A percentile compares a stretch with the other conserved stretches of the same genome.
phyloP scores from a whole-genome alignment of 2,888 invertebrate genomes.

The Cryptocheilus praepositus region DNA sequence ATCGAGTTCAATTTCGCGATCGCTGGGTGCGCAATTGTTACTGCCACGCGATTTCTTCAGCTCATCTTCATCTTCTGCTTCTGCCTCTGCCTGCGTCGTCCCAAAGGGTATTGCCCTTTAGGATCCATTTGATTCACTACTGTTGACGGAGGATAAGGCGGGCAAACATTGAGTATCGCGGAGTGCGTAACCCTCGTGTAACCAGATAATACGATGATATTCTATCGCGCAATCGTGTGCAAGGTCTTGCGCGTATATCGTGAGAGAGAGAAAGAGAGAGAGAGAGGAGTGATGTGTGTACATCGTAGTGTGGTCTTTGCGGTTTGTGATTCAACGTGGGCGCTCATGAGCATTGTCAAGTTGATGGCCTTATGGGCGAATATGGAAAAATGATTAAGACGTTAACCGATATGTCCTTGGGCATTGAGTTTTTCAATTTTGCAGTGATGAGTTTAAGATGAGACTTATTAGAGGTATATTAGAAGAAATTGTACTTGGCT shows the following conservation, averaged over 20 bases:
- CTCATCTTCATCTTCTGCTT: slow-evolving; percentile 6
- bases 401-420: no score
- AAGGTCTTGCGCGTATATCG: no score
- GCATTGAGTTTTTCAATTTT: no score
- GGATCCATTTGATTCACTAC: slow-evolving; percentile 9
- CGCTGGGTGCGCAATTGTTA: slow-evolving; percentile 40
- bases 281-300: no score
- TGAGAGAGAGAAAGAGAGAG: not conserved
- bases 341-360: no score
- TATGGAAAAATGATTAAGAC: no score
- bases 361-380: no score
- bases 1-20: slow-evolving; percentile 34
- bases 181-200: not conserved
- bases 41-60: slow-evolving; percentile 45
- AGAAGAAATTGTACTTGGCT: no score
- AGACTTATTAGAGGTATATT: no score
- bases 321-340: no score
- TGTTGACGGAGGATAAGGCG: slow-evolving; percentile 2
- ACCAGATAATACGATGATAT: slow-evolving; percentile 6
- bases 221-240: not conserved
- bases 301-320: no score
- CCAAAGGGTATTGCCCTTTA: slow-evolving; percentile 26
- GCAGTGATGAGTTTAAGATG: no score
- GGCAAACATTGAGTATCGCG: slow-evolving; percentile 1
- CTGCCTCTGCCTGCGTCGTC: slow-evolving; percentile 8